Evolutionary conservation across 1,140 invertebrate species (phyloP), one percentile per base, ranked within the genome.

Genomic region (Drosophila melanica): DNA sequence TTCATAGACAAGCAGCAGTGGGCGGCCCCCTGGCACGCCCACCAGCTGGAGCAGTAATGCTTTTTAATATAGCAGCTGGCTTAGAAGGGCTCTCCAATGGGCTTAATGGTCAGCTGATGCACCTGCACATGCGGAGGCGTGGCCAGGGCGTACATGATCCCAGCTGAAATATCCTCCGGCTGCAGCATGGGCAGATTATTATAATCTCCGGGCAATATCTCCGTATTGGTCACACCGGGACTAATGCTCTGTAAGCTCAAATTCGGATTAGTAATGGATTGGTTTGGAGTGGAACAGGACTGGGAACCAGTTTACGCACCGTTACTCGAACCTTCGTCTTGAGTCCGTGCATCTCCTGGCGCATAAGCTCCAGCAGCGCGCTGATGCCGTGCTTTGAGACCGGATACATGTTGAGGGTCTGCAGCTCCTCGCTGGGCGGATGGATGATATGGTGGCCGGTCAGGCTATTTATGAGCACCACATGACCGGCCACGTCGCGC

Each of bases 401-500:
- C 8, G 93, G 79, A 86, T 95, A 95, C 77, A 90, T 90, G 20
- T 90, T 90, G 16, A 90, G 75, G 30, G 5, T 2, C 33, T 81
- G 85, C 47, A 79, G 11, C 9, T 51, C 39, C 0, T 74, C 81
- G 9, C 62, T 58, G 0, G 73, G 76, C 20, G 79, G 79, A 68
- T 71, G 23, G 12, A 90, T 76, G 10, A 91, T 54, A 0, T 44
- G 30, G 7, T 90, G 80, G 0, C 89, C 92, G 1, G 84, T 75
- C 5, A 90, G 69, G 55, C 85, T 91, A 11, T 90, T 91, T 16
- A 91, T 81, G 5, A 91, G 63, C 33, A 90, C 72, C 27, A 97
- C 94, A 73, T 96, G 95, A 0, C 96, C 96, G 60, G 94, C 92
- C n/a, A 95, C 93, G 0, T 93, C 92, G 1, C 94, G 92, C 68